These are phyloP conservation scores for Nemotelus nigrinus DNA, from an alignment of 2,888 invertebrate species.

Conservation along the genomic window DNA sequence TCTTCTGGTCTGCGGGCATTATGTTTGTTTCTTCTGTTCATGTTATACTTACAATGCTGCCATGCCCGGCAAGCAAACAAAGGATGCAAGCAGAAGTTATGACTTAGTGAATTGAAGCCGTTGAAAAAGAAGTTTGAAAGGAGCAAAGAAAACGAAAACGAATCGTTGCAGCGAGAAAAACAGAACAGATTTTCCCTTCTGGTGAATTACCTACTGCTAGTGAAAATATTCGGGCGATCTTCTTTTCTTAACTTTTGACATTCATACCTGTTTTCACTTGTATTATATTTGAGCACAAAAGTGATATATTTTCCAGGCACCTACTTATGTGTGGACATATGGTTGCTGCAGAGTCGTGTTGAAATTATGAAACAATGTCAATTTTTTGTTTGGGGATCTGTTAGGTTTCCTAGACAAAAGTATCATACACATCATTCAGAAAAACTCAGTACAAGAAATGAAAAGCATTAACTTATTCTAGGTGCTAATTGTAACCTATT, in stretches of 20 bases:
- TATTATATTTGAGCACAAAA: not conserved
- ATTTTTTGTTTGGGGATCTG: too few species aligned
- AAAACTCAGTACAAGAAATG: too few species aligned
- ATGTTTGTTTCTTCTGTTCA: not conserved
- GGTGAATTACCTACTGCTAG: not conserved
- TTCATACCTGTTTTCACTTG: not conserved
- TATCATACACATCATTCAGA: too few species aligned
- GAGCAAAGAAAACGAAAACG: conserved; percentile 1
- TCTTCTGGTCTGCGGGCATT: not conserved
- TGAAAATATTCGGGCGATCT: not conserved
- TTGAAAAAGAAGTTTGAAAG: not conserved
- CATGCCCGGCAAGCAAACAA: not conserved
- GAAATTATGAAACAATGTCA: too few species aligned
- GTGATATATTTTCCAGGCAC: too few species aligned
- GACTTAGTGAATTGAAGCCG: conserved; percentile 22
- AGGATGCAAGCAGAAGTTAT: conserved; percentile 2
- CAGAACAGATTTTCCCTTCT: not conserved
- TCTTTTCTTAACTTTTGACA: conserved; percentile 8
- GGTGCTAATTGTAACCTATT: too few species aligned
- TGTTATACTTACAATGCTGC: not conserved
- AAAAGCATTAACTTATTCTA: too few species aligned
- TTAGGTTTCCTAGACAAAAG: too few species aligned
- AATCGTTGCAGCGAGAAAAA: not conserved
- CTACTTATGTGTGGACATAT: too few species aligned
- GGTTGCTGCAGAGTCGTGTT: too few species aligned